Evolutionary conservation across 2,888 invertebrate genomes (phyloP).

Genomic region (Acrocyrtus sp.): DNA sequence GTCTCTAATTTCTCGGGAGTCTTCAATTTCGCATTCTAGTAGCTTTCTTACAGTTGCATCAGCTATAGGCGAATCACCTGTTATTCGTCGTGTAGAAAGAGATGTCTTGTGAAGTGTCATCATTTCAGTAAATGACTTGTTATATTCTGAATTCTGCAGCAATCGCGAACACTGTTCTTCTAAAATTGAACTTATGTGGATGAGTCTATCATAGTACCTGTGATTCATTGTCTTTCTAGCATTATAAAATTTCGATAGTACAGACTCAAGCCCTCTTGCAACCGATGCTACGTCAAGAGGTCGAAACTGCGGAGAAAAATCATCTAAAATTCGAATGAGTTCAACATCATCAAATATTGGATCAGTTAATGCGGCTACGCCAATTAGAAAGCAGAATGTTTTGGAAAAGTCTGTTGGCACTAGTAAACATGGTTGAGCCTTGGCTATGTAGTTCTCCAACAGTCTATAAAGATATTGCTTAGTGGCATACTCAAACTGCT

Average conservation of each 20-base stretch:
- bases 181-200: conserved; percentile 47
- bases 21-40: conserved; percentile 12
- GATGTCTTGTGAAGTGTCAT: conserved; percentile 29
- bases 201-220: conserved; percentile 51
- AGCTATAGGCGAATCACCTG: conserved; percentile 49
- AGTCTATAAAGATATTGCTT: conserved; percentile 38
- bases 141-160: conserved; percentile 11
- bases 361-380: conserved; percentile 39
- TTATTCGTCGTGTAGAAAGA: conserved; percentile 35
- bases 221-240: too few species aligned
- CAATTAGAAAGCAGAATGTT: conserved; percentile 40
- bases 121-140: conserved; percentile 18
- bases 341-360: conserved; percentile 43
- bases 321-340: conserved; percentile 30
- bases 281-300: conserved; percentile 33
- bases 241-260: too few species aligned
- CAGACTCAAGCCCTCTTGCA: conserved; percentile 36
- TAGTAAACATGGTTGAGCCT: conserved; percentile 23
- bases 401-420: conserved; percentile 42
- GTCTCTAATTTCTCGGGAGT: conserved; percentile 44
- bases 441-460: conserved; percentile 32
- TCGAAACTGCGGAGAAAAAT: conserved; percentile 42
- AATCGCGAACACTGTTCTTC: conserved; percentile 42
- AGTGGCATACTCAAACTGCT: conserved; percentile 34
- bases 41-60: conserved; percentile 20